These are phyloP conservation scores for Macaca mulatta DNA, from an alignment of 2,113 vertebrate genomes.

Conservation along the genomic window DNA sequence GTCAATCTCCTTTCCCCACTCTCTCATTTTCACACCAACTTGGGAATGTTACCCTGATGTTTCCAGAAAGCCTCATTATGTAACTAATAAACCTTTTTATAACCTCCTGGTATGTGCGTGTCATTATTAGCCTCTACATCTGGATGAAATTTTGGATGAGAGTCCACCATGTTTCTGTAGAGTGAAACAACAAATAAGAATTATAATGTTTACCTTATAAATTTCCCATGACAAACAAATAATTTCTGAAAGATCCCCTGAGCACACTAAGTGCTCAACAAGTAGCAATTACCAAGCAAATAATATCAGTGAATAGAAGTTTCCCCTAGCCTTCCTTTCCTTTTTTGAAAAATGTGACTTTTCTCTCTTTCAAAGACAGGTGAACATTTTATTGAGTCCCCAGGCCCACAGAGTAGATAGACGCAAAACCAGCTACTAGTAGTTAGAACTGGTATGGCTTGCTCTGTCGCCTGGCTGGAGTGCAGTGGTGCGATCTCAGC, in stretches of 20 bases:
- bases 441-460: not conserved
- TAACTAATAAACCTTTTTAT: not conserved
- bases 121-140: not conserved
- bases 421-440: not conserved
- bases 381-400: not conserved
- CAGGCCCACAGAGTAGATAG: not conserved
- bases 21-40: not conserved
- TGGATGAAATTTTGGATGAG: not conserved
- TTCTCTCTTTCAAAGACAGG: not conserved
- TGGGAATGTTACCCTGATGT: not conserved
- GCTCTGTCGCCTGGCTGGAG: too few species aligned
- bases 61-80: not conserved
- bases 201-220: not conserved
- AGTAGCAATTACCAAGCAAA: not conserved
- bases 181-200: not conserved
- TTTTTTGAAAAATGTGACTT: not conserved
- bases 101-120: not conserved
- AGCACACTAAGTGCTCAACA: not conserved
- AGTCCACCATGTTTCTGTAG: not conserved
- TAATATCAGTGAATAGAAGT: constrained; percentile 8
- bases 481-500: too few species aligned
- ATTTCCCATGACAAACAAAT: not conserved
- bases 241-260: not conserved
- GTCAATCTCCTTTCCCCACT: not conserved
- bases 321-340: not conserved